Percentiles rank a stretch among this genome's conserved stretches.
These are phyloP conservation scores for Oceanodroma leucorhoa DNA, from an alignment of 2,797 vertebrate species.

Conservation along the genomic window DNA sequence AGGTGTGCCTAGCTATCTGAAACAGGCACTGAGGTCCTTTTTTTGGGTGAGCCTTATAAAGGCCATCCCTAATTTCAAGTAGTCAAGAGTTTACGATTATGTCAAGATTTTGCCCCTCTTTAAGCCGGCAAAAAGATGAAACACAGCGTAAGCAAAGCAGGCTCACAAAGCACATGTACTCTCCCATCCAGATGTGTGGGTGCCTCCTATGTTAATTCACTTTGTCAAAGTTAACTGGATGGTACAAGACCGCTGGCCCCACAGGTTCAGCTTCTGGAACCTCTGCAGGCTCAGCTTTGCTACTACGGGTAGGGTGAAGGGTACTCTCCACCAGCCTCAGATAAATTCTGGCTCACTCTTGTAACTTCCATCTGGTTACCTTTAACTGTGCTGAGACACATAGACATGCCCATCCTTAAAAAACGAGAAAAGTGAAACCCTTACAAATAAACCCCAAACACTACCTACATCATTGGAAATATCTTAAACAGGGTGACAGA, in stretches of 20 bases:
- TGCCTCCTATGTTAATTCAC: not conserved
- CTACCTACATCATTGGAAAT: not conserved
- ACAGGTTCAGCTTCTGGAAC: not conserved
- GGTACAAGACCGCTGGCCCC: not conserved
- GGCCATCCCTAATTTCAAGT: not conserved
- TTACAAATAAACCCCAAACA: not conserved
- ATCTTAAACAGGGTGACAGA: not conserved
- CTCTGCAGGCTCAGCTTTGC: not conserved
- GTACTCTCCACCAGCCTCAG: not conserved
- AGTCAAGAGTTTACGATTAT: not conserved
- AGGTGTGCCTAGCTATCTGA: not conserved
- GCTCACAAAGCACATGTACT: not conserved
- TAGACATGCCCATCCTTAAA: not conserved
- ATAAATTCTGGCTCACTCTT: not conserved
- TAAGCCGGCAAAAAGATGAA: not conserved
- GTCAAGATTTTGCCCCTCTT: not conserved
- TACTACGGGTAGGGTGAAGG: not conserved
- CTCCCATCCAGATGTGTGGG: not conserved
- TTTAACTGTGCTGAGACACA: not conserved
- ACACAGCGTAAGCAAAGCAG: accelerated
- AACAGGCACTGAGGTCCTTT: not conserved
- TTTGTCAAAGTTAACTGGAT: not conserved
- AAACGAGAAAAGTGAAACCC: not conserved
- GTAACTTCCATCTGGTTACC: not conserved
- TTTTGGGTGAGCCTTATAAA: not conserved